Percentiles rank a stretch among this genome's conserved stretches.
Conservation (phyloP, 2,797 vertebrate genomes). For the Ceryle rudis region DNA sequence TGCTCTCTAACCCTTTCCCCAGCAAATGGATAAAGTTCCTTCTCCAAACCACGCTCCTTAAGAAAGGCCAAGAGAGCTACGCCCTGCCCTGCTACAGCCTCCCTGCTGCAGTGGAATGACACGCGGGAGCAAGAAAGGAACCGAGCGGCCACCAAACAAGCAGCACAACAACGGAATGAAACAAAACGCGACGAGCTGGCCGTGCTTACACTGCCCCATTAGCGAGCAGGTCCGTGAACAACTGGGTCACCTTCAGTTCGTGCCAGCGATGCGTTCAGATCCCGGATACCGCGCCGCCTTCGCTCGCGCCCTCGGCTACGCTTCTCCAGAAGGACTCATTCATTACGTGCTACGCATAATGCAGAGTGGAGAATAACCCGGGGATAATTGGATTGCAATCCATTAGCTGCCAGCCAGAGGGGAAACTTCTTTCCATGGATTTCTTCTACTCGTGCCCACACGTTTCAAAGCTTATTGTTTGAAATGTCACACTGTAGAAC, state of each 20-base stretch:
- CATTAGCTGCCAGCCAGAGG: constrained; percentile 50
- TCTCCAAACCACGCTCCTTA: neutral
- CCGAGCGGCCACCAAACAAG: neutral
- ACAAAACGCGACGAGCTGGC: neutral
- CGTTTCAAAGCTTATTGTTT: constrained; percentile 13
- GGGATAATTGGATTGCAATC: constrained; percentile 46
- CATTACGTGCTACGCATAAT: constrained; percentile 28
- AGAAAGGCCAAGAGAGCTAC: neutral
- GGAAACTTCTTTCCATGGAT: constrained; percentile 15
- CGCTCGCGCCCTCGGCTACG: constrained; percentile 22
- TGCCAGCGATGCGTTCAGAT: neutral
- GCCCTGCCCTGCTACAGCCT: neutral
- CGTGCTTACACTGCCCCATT: neutral
- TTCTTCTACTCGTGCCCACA: neutral
- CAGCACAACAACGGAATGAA: neutral
- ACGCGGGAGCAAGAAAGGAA: neutral
- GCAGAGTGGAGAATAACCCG: constrained; percentile 23
- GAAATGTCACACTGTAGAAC: constrained; percentile 26
- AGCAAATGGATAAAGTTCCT: neutral
- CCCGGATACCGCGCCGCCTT: neutral
- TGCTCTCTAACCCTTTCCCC: constrained; percentile 4
- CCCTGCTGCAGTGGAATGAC: fast-evolving
- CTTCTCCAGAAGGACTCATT: neutral
- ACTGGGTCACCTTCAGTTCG: constrained; percentile 48
- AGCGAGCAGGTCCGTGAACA: constrained; percentile 47